phyloP scores from a whole-genome alignment of 2,888 invertebrate genomes.

The Agrochola lychnidis region DNA sequence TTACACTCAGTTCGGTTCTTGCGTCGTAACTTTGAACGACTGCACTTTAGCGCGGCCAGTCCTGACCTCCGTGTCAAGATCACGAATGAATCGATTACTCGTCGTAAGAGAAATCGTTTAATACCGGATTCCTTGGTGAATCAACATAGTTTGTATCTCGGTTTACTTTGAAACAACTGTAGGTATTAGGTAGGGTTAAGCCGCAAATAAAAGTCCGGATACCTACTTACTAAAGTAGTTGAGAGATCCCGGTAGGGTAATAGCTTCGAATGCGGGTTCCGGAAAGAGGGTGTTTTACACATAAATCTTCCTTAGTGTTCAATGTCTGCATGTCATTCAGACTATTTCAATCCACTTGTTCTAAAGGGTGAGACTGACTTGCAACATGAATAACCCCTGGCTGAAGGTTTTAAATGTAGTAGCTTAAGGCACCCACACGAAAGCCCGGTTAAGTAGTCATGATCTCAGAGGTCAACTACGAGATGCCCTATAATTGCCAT shows the following conservation, averaged over 20 bases:
- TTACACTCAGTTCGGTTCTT: background rate
- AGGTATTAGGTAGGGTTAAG: conserved; percentile 12
- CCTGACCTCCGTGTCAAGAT: conserved; percentile 35
- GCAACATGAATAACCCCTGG: too few species aligned
- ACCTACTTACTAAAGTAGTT: conserved; percentile 15
- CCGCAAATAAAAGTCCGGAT: conserved; percentile 25
- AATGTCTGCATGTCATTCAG: background rate
- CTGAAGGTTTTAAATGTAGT: too few species aligned
- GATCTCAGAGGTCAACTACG: too few species aligned
- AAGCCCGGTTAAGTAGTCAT: too few species aligned
- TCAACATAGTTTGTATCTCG: conserved; percentile 5
- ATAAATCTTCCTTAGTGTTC: background rate
- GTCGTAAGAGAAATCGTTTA: conserved; percentile 32
- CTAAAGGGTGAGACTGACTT: too few species aligned
- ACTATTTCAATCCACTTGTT: background rate
- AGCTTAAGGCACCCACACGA: too few species aligned
- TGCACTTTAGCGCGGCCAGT: conserved; percentile 25
- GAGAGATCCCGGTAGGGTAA: conserved; percentile 1
- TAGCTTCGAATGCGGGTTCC: background rate
- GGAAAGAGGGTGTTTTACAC: background rate
- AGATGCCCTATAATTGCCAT: too few species aligned
- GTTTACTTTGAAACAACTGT: conserved; percentile 30
- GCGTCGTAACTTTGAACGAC: conserved; percentile 10
- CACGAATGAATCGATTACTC: conserved; percentile 42
- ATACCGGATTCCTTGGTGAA: conserved; percentile 18